phyloP scores from a whole-genome alignment of 1,140 invertebrate genomes.

The Trinorchestia longiramus region DNA sequence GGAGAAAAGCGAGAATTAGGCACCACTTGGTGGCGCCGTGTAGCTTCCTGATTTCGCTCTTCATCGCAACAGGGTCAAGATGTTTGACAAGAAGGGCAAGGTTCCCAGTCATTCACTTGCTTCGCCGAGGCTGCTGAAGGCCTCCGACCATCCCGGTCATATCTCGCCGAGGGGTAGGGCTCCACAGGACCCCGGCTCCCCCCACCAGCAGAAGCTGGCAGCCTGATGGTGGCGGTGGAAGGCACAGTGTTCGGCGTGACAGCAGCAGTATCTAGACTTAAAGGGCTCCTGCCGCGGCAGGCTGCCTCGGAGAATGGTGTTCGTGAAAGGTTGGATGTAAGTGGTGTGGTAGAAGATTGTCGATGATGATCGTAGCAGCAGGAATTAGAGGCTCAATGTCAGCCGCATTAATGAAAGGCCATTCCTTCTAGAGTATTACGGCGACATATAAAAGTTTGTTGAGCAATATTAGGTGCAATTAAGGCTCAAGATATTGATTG shows the following conservation, averaged over 20 bases:
- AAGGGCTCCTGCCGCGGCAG: not conserved
- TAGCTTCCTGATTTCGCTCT: not conserved
- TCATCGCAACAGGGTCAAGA: slow-evolving; percentile 51
- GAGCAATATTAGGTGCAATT: not conserved
- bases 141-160: not conserved
- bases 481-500: not conserved
- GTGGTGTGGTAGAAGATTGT: not conserved
- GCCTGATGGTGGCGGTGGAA: slow-evolving; percentile 37
- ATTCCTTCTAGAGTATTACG: not conserved
- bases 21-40: not conserved
- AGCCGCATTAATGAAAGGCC: not conserved
- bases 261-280: not conserved
- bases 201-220: slow-evolving; percentile 23
- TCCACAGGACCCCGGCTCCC: slow-evolving; percentile 13
- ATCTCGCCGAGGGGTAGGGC: not conserved
- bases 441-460: not conserved
- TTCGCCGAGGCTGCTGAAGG: not conserved
- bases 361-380: not conserved
- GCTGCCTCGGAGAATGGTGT: not conserved
- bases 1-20: not conserved
- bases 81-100: slow-evolving; percentile 14
- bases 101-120: not conserved
- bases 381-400: not conserved
- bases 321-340: not conserved
- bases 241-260: slow-evolving; percentile 18